Conservation (phyloP, 2,113 vertebrate genomes). For the Sylvia atricapilla region DNA sequence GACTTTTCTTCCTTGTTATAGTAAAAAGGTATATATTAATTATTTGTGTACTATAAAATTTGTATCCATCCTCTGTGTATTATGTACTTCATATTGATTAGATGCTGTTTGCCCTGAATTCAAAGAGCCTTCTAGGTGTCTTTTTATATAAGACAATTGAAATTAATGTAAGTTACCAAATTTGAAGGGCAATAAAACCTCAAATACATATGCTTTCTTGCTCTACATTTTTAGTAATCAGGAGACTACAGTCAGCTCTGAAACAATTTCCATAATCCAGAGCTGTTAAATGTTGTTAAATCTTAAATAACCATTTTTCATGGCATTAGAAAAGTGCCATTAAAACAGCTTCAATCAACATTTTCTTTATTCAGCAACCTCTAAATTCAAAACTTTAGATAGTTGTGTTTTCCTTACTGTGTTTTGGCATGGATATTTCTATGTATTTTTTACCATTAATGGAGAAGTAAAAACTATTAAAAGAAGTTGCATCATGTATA, state of each 20-base stretch:
- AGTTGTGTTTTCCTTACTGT: background rate
- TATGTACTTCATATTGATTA: slow-evolving; percentile 72
- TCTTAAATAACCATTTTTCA: background rate
- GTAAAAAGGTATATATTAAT: slow-evolving; percentile 69
- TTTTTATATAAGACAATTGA: slow-evolving; percentile 42
- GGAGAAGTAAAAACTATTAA: background rate
- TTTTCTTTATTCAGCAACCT: background rate
- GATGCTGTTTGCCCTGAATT: slow-evolving; percentile 32
- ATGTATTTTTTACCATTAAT: background rate
- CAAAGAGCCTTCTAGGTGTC: slow-evolving; percentile 15
- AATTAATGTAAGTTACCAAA: slow-evolving; percentile 29
- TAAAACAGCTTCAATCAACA: background rate
- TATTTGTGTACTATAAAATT: slow-evolving; percentile 69
- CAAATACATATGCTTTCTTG: background rate
- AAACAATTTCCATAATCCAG: background rate
- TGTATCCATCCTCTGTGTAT: slow-evolving; percentile 64
- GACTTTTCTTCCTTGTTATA: slow-evolving; percentile 62
- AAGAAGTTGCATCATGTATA: background rate
- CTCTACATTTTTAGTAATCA: slow-evolving; percentile 15
- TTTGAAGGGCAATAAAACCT: background rate
- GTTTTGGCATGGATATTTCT: background rate
- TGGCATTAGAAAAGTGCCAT: background rate
- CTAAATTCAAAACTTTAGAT: background rate
- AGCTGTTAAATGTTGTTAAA: background rate
- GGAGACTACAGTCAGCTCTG: background rate